Evolutionary conservation across 1,140 invertebrate species (phyloP).

Genomic region (Anastrepha obliqua): DNA sequence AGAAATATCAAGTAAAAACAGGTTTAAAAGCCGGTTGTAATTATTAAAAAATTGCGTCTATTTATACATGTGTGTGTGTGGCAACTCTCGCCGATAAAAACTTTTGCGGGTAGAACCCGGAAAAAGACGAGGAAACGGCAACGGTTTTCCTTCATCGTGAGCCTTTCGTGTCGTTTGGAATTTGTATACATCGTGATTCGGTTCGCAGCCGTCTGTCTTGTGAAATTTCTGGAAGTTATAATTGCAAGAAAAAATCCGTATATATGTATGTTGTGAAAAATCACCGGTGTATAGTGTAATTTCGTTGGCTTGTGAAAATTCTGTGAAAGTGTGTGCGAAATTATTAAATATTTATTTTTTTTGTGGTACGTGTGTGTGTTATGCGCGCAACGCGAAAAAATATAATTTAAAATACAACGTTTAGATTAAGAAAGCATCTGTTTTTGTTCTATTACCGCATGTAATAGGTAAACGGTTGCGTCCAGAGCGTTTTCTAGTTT

Average conservation of each 20-base stretch:
- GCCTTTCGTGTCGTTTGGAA: slow-evolving; percentile 9
- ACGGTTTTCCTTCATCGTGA: slow-evolving; percentile 22
- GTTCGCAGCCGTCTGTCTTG: slow-evolving; percentile 1
- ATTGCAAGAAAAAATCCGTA: neutral
- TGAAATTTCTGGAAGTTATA: slow-evolving; percentile 45
- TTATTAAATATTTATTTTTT: neutral
- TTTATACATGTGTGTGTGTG: neutral
- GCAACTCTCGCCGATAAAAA: neutral
- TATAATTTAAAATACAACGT: neutral
- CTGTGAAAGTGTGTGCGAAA: neutral
- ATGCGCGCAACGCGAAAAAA: neutral
- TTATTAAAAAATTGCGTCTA: neutral
- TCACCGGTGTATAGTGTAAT: neutral
- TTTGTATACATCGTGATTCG: slow-evolving; percentile 7
- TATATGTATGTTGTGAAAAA: neutral
- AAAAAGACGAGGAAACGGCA: slow-evolving; percentile 16
- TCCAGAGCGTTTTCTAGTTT: too few species aligned
- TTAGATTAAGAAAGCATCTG: neutral
- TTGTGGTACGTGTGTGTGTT: neutral
- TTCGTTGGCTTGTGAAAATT: neutral
- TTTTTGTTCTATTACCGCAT: neutral
- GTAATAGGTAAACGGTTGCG: too few species aligned
- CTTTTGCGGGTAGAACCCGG: slow-evolving; percentile 12
- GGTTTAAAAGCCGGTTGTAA: neutral
- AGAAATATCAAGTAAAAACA: neutral